Evolutionary conservation across 2,888 invertebrate genomes (phyloP), one percentile per base, ranked within the genome.

Genomic region (Seladonia tumulorum): DNA sequence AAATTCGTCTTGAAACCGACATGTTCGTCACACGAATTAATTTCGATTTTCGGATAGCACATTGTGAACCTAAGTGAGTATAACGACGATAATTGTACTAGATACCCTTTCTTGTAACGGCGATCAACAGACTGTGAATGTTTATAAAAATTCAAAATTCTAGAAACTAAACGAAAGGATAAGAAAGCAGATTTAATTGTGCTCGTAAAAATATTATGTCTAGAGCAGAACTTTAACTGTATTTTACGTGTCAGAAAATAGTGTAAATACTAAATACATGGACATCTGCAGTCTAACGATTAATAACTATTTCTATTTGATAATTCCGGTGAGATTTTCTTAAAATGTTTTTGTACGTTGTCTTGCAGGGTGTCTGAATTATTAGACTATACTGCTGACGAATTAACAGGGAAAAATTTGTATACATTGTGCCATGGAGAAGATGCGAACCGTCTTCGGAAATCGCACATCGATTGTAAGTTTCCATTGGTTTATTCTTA

Each of bases 21-120:
- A 98, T 98, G 98, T 99, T 99, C 95, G 99, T 99, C 92, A 99
- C 98, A 85, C 97, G 99, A 94, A 98, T 99, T 93, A 98, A 98
- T 95, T 99, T 99, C 93, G 99, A 99, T 95, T 98, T 99, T 96
- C 97, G 98, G 96, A 98, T 99, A 96, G 98, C 99, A 88, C 99
- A 99, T 95, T 99, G 99, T 95, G 99, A 99, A 95, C 99, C 99
- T 94, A 98, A 97, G 98, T 98, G 96, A 96, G 96, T 93, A 79
- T 63, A 8, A 14, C 42, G 22, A 70, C 39, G 66, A 70, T 3
- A n/a, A 70, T 42, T n/a, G n/a, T n/a, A n/a, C 70, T n/a, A 57
- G 42, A 42, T 70, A n/a, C 63, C 12, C 3, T 68, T 39, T 10
- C 35, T 35, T 68, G 22, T 39, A 8, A 39, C 10, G 39, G 10